These are phyloP conservation scores for Calliopum simillimum DNA, from an alignment of 2,888 invertebrate species.

Conservation along the genomic window DNA sequence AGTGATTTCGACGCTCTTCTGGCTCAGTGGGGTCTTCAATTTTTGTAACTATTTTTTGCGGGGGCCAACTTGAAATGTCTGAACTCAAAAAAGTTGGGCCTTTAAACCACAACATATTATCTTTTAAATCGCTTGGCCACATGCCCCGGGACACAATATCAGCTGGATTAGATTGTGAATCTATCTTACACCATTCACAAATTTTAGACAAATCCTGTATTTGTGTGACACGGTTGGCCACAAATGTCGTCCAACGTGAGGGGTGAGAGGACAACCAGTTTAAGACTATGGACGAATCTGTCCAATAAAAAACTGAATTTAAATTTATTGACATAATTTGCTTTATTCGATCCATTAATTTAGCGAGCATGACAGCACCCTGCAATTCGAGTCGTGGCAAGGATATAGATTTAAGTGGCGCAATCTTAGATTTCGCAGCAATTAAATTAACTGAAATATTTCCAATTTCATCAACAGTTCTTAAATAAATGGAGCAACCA, in stretches of 20 bases:
- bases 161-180: slow-evolving; percentile 34
- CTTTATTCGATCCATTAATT: slow-evolving; percentile 34
- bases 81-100: slow-evolving; percentile 32
- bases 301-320: slow-evolving; percentile 34
- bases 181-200: slow-evolving; percentile 34
- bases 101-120: slow-evolving; percentile 22
- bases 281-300: slow-evolving; percentile 38
- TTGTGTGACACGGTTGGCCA: slow-evolving; percentile 37
- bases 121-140: slow-evolving; percentile 20
- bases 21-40: background rate
- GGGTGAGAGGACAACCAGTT: slow-evolving; percentile 35
- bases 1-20: background rate
- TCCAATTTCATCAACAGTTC: slow-evolving; percentile 11
- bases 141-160: slow-evolving; percentile 35
- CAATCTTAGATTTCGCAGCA: slow-evolving; percentile 32
- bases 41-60: background rate
- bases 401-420: slow-evolving; percentile 26
- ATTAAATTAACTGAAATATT: slow-evolving; percentile 29
- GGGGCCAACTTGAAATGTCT: slow-evolving; percentile 13
- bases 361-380: slow-evolving; percentile 34
- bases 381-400: slow-evolving; percentile 40
- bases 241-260: slow-evolving; percentile 38
- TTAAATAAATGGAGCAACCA: slow-evolving; percentile 32
- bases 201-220: slow-evolving; percentile 34
- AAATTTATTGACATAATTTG: background rate